A percentile compares a stretch with the other conserved stretches of the same genome.
phyloP scores from a whole-genome alignment of 1,140 invertebrate genomes.

The Papilio polytes region DNA sequence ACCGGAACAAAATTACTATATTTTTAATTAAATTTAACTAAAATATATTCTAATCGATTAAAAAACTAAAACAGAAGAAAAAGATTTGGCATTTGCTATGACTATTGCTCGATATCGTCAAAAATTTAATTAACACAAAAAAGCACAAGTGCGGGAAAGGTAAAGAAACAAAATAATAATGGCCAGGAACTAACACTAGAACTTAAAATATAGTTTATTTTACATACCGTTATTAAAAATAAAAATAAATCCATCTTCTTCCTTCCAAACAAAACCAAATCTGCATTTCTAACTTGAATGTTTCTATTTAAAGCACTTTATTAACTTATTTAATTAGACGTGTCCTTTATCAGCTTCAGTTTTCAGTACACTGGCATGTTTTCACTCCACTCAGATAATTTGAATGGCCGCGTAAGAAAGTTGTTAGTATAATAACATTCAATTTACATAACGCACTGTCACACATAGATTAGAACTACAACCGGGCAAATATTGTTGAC shows the following conservation, averaged over 20 bases:
- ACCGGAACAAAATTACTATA: conserved; percentile 27
- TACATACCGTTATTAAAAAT: conserved; percentile 62
- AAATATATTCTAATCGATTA: neutral
- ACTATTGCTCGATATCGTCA: neutral
- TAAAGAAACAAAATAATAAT: no score
- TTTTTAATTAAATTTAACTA: neutral
- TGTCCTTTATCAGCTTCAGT: conserved; percentile 57
- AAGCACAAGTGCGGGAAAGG: neutral
- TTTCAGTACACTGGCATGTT: conserved; percentile 56
- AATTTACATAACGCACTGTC: conserved; percentile 60
- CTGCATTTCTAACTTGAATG: conserved; percentile 51
- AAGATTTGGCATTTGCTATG: no score
- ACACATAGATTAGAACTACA: conserved; percentile 63
- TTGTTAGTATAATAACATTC: conserved; percentile 63
- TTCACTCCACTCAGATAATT: conserved; percentile 55
- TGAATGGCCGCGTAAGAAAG: conserved; percentile 56
- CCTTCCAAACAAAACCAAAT: conserved; percentile 59
- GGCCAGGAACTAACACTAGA: neutral
- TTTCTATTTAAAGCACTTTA: conserved; percentile 35
- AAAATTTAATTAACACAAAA: neutral
- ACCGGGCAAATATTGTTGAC: conserved; percentile 72
- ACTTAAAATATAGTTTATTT: neutral
- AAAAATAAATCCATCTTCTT: conserved; percentile 53
- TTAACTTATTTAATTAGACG: conserved; percentile 45
- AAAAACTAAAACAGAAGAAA: neutral